Conservation (phyloP, 2,888 invertebrate species). For the Volucella zonaria region DNA sequence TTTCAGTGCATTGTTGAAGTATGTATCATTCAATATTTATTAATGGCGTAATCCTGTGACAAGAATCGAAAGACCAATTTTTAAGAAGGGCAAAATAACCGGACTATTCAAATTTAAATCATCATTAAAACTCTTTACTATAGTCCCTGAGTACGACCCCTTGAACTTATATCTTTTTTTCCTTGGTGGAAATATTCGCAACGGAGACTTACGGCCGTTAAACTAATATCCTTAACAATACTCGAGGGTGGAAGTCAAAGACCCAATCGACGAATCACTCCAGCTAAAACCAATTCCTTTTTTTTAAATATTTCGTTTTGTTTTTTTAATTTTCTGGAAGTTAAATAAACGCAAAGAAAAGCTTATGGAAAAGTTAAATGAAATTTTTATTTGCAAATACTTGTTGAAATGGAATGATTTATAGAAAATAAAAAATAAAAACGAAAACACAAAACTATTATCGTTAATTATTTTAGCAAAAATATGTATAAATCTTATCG, state of each 20-base stretch:
- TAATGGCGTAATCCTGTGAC: too few relatives aligned
- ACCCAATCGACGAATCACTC: too few relatives aligned
- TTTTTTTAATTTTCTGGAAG: background rate
- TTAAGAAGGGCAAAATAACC: too few relatives aligned
- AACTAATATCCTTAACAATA: background rate
- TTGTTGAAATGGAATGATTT: conserved; percentile 64
- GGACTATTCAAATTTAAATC: too few relatives aligned
- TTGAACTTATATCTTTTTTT: background rate
- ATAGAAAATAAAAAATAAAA: conserved; percentile 53
- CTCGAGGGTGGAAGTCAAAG: too few relatives aligned
- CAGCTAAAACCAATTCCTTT: background rate
- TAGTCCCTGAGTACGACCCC: too few relatives aligned
- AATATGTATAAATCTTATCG: conserved; percentile 65
- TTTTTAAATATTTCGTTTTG: background rate
- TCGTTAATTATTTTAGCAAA: conserved; percentile 69
- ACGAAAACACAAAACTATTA: conserved; percentile 49
- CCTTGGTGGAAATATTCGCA: background rate
- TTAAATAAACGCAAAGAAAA: conserved; percentile 20
- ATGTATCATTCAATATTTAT: too few relatives aligned
- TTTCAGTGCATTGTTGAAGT: too few relatives aligned
- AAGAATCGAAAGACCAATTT: too few relatives aligned
- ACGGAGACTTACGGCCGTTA: background rate
- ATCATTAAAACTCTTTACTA: too few relatives aligned
- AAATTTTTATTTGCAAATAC: background rate
- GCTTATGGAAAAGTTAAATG: background rate